Base-by-base conservation (phyloP, 2,797 vertebrate genomes). In the Nyctalus aviator region DNA sequence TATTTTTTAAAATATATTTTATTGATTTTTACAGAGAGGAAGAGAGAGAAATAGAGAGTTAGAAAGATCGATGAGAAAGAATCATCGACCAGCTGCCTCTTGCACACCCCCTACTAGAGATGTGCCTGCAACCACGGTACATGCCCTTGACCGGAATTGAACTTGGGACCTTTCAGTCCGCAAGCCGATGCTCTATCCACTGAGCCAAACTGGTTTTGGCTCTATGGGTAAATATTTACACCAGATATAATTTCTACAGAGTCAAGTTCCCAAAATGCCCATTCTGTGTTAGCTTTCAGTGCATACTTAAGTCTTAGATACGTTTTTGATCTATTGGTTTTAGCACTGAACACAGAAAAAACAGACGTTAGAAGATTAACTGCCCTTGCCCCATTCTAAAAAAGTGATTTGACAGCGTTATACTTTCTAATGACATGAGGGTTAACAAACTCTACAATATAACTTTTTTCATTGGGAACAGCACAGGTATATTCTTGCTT, bases 141-240 rank as follows among this genome's bases (percentile, higher is more conserved):
- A 37, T 37, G 4, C 4, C 35, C 37, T 41, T 41, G 37, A 41
- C 6, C 37, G 37, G 37, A 41, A 41, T 41, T 6, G 6, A 41
- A 41, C 37, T 6, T 41, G 37, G 37, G 37, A 41, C 37, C 37
- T 41, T 41, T 41, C 37, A 41, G 37, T 41, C 37, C 37, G 6
- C 37, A 6, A 6, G 37, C 37, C 37, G 37, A 7, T 41, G 37
- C 37, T 41, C 37, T 41, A 41, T 41, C 37, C 37, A 41, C 37
- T 41, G 37, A 41, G 37, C 37, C 37, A 41, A 41, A 41, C 37
- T 41, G 37, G 37, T 41, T 41, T 41, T 7, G 37, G 37, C 82
- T 89, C 41, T 94, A 97, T 18, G 78, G 94, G 95, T 97, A 97
- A 98, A 97, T 96, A 97, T 91, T 94, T 91, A 97, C 97, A 79